Conservation (phyloP, 2,113 vertebrate species). For the Urocynchramus pylzowi region DNA sequence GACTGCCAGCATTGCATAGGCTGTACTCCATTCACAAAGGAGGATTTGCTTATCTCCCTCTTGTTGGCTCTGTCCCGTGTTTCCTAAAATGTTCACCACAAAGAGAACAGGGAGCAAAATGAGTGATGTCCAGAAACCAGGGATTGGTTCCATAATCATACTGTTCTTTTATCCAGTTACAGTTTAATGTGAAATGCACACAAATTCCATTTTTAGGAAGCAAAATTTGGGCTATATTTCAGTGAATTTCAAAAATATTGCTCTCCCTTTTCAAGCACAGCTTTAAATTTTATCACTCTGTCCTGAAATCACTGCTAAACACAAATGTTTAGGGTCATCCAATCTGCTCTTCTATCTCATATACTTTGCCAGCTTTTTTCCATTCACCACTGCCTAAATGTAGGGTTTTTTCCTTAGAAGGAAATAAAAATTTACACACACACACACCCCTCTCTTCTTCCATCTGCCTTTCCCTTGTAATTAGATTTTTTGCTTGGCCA, state of each 20-base stretch:
- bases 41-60: background rate
- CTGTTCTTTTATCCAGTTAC: background rate
- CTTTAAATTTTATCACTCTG: background rate
- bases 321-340: background rate
- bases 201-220: background rate
- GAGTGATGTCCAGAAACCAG: background rate
- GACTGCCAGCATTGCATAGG: fast-evolving
- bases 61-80: background rate
- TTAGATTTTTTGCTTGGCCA: background rate
- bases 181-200: background rate
- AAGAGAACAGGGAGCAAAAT: background rate
- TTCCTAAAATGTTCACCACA: background rate
- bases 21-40: background rate
- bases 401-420: background rate
- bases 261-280: background rate
- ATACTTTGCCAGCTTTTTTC: background rate
- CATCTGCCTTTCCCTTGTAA: background rate
- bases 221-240: background rate
- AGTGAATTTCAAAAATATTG: background rate
- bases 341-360: background rate
- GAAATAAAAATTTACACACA: background rate
- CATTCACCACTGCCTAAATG: background rate
- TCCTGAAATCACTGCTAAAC: background rate
- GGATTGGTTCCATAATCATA: background rate
- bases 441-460: background rate